A percentile compares a stretch with the other conserved stretches of the same genome.
These are phyloP conservation scores for Opisthocomus hoazin DNA, from an alignment of 2,113 vertebrate species.

Conservation along the genomic window DNA sequence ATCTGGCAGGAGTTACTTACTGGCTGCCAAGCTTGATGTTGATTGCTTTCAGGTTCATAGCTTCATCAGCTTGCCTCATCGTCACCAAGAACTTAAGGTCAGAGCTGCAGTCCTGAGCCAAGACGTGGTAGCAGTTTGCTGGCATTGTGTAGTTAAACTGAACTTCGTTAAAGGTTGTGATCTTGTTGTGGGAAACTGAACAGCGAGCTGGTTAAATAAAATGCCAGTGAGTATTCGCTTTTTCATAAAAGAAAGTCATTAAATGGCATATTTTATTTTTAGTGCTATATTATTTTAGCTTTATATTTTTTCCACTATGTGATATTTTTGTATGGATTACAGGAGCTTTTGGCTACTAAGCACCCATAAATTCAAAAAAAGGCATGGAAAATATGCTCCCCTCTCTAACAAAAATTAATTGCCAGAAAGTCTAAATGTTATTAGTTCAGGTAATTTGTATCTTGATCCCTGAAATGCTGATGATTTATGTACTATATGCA, in stretches of 20 bases:
- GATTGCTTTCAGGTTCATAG: slow-evolving; percentile 57
- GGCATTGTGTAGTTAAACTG: slow-evolving; percentile 67
- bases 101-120: slow-evolving; percentile 78
- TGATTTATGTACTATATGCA: not conserved
- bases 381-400: not conserved
- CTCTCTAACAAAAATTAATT: not conserved
- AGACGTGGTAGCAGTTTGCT: slow-evolving; percentile 72
- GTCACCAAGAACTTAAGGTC: slow-evolving; percentile 79
- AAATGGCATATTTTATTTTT: not conserved
- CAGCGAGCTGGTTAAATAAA: slow-evolving; percentile 53
- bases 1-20: slow-evolving; percentile 64
- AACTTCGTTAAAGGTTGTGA: slow-evolving; percentile 76
- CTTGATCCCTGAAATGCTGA: not conserved
- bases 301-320: not conserved
- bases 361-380: not conserved
- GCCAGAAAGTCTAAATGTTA: not conserved
- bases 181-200: not conserved
- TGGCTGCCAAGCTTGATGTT: slow-evolving; percentile 68
- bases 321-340: not conserved
- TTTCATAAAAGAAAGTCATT: not conserved
- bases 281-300: not conserved
- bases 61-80: slow-evolving; percentile 61
- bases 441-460: not conserved
- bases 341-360: not conserved
- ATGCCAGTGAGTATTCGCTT: not conserved